phyloP scores from a whole-genome alignment of 2,113 vertebrate species.

The Serilophus lunatus region DNA sequence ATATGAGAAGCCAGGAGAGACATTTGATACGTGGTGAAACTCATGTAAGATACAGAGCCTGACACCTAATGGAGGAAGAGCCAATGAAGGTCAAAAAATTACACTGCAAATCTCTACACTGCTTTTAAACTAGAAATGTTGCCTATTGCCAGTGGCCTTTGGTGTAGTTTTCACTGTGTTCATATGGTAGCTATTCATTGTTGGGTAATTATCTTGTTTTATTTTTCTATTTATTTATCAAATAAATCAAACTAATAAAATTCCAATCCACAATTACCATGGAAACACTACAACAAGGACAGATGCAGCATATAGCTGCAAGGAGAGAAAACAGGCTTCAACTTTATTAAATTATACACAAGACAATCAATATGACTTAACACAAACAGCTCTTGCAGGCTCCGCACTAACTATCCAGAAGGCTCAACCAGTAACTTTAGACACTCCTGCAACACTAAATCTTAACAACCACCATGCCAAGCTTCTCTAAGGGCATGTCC shows the following conservation, averaged over 20 bases:
- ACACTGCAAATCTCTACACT: background rate
- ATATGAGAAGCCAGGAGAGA: background rate
- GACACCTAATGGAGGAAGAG: background rate
- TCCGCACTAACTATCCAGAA: background rate
- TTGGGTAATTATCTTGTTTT: constrained; percentile 72
- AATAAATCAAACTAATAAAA: constrained; percentile 79
- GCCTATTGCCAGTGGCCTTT: constrained; percentile 27
- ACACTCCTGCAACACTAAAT: background rate
- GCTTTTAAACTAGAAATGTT: background rate
- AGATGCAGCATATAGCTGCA: constrained; percentile 51
- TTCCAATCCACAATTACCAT: constrained; percentile 64
- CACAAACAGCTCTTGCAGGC: constrained; percentile 39
- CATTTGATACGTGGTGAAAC: background rate
- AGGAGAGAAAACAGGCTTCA: constrained; percentile 47
- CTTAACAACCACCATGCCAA: background rate
- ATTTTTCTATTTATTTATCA: constrained; percentile 78
- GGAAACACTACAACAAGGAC: constrained; percentile 72
- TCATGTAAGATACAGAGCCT: background rate
- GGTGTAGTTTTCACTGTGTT: constrained; percentile 49
- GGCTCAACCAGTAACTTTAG: background rate
- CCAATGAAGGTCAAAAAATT: constrained; percentile 15
- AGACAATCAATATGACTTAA: constrained; percentile 68
- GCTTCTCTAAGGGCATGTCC: background rate
- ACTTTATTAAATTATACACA: constrained; percentile 62
- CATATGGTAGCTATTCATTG: constrained; percentile 69